Conservation (phyloP, 1,140 invertebrate genomes). For the Camponotus vicinus region DNA sequence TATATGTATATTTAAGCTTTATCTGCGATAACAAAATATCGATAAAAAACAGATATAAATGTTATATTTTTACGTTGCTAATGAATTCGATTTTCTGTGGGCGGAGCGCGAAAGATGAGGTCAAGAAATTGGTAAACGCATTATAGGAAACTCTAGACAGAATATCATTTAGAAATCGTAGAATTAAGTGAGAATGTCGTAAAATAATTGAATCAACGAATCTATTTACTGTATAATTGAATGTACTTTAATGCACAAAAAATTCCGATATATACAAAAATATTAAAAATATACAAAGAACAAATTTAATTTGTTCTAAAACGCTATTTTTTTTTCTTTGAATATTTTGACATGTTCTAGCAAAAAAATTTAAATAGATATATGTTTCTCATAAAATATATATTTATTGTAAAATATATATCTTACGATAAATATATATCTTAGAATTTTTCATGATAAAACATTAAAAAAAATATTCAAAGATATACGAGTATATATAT, state of each 20-base stretch:
- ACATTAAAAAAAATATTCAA: no score
- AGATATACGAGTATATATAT: background rate
- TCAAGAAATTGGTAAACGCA: slow-evolving; percentile 73
- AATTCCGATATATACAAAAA: background rate
- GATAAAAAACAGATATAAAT: slow-evolving; percentile 28
- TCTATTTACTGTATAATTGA: background rate
- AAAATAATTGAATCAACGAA: slow-evolving; percentile 36
- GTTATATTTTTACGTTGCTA: slow-evolving; percentile 63
- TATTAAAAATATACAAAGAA: background rate
- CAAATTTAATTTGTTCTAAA: background rate
- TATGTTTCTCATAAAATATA: background rate
- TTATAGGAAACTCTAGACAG: slow-evolving; percentile 56
- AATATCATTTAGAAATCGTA: slow-evolving; percentile 65
- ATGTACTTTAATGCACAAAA: background rate
- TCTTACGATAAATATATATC: no score
- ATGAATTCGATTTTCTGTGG: slow-evolving; percentile 70
- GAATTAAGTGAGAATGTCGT: slow-evolving; percentile 51
- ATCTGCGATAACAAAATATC: background rate
- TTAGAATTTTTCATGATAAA: no score
- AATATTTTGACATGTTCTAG: background rate
- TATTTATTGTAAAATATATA: no score
- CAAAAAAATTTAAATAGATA: background rate
- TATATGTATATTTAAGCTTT: background rate
- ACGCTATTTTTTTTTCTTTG: background rate
- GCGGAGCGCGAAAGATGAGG: slow-evolving; percentile 53